Evolutionary conservation across 1,140 invertebrate species (phyloP), one percentile per base, ranked within the genome.

Genomic region (Calosoma granatense): DNA sequence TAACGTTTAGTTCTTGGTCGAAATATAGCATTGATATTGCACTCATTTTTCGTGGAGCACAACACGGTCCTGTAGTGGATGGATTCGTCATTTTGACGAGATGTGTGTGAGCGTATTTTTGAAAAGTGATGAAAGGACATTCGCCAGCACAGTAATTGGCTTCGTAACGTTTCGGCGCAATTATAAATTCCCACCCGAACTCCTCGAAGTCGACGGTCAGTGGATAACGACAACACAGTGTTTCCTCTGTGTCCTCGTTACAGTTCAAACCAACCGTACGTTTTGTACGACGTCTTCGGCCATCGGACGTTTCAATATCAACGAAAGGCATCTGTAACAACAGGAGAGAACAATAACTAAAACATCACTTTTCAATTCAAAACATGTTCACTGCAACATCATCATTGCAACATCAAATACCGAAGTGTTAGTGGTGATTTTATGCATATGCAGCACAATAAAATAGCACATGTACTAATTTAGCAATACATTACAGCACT

Each of bases 151-250:
- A 99, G 74, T 94, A 97, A 75, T 94, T 94, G 15, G 96, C 95
- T 66, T 96, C 87, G 74, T 98, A 99, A 61, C 86, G 84, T 64
- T 91, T 90, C 0, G 96, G 96, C 0, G 94, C 94, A 26, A 99
- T 93, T 64, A 98, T 94, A 88, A 94, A 98, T 66, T 97, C 93
- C 94, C 95, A 98, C 11, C 93, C 94, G 67, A 98, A 94, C 61
- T 92, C 90, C 63, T 88, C 89, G 73, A 99, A 98, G 75, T 98
- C 92, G 12, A 99, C 93, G 11, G 89, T 90, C 15, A 98, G 78
- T 1, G 90, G 88, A 70, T 94, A 94, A 14, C 90, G 83, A 69
- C 92, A 95, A 71, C 92, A 94, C 20, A 89, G 79, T 2, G 81
- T 79, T 65, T 94, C 89, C 56, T 86, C 80, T 3, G 81, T 84